Conservation (phyloP, 2,888 invertebrate species). For the Orthosia cruda region DNA sequence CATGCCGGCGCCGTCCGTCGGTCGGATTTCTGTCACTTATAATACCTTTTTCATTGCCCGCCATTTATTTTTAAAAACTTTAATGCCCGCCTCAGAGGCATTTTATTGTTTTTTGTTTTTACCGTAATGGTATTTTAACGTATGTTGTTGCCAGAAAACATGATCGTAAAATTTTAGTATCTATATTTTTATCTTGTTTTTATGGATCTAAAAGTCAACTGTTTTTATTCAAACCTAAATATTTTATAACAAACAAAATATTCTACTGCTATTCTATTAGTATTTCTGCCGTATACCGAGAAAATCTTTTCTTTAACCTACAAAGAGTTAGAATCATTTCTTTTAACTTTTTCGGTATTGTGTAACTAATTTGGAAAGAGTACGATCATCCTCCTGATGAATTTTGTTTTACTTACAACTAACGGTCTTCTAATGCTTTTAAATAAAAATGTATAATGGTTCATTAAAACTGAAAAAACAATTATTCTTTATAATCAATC, state of each 20-base stretch:
- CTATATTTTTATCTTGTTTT: not conserved
- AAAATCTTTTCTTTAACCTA: not conserved
- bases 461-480: too few relatives aligned
- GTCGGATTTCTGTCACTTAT: constrained; percentile 64
- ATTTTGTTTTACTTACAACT: too few relatives aligned
- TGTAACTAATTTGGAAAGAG: too few relatives aligned
- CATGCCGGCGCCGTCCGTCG: constrained; percentile 51
- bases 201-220: not conserved
- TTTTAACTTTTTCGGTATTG: too few relatives aligned
- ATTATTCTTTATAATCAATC: too few relatives aligned
- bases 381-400: too few relatives aligned
- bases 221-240: not conserved
- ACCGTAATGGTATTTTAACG: constrained; percentile 39
- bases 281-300: too few relatives aligned
- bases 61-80: constrained; percentile 64
- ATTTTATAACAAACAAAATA: not conserved
- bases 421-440: too few relatives aligned
- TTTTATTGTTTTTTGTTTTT: constrained; percentile 39
- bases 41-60: constrained; percentile 62
- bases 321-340: too few relatives aligned
- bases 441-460: too few relatives aligned
- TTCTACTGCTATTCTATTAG: too few relatives aligned
- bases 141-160: constrained; percentile 13
- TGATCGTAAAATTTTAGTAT: constrained; percentile 18
- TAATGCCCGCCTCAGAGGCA: constrained; percentile 5